phyloP scores from a whole-genome alignment of 2,888 invertebrate genomes.

The Pristionchus entomophagus region DNA sequence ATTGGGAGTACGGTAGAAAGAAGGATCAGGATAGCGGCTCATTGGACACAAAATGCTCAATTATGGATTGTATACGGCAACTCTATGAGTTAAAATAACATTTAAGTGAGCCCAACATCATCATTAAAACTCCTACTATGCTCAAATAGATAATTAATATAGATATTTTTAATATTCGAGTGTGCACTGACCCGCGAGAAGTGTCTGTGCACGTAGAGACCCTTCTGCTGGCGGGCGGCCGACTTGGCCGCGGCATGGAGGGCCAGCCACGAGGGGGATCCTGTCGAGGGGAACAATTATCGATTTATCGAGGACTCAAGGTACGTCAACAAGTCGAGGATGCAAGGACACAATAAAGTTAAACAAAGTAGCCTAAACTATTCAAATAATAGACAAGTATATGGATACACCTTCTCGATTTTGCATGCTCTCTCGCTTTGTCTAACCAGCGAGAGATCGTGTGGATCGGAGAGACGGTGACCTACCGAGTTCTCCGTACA shows the following conservation, averaged over 20 bases:
- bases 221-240: slow-evolving; percentile 83
- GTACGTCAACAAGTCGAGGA: background rate
- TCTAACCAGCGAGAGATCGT: too few relatives aligned
- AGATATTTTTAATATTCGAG: too few relatives aligned
- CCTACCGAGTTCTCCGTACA: slow-evolving; percentile 91
- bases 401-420: background rate
- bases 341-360: background rate
- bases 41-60: too few relatives aligned
- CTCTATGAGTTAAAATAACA: too few relatives aligned
- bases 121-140: too few relatives aligned
- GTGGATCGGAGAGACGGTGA: slow-evolving; percentile 70
- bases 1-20: background rate
- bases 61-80: too few relatives aligned
- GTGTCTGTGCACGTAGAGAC: slow-evolving; percentile 91
- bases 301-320: background rate
- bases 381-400: too few relatives aligned
- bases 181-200: slow-evolving; percentile 86
- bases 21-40: too few relatives aligned
- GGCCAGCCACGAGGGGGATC: slow-evolving; percentile 64
- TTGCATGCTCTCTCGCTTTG: too few relatives aligned
- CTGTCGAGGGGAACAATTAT: slow-evolving; percentile 79
- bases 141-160: too few relatives aligned
- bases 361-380: too few relatives aligned
- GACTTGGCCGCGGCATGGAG: slow-evolving; percentile 85
- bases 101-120: too few relatives aligned